These are phyloP conservation scores for Lethocerus indicus DNA, from an alignment of 1,140 invertebrate genomes.

Conservation along the genomic window DNA sequence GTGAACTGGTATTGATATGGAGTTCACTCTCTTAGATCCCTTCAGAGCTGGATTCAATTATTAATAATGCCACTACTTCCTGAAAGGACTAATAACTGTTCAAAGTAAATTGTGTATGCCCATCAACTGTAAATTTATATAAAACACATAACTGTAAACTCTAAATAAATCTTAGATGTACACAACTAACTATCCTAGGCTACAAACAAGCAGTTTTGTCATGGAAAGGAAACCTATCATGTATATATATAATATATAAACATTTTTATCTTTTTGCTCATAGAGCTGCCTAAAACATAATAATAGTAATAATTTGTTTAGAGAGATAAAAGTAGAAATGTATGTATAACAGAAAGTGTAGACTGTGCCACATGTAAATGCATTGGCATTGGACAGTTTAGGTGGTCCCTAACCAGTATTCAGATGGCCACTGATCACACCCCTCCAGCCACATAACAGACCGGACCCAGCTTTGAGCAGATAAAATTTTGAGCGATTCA, in stretches of 20 bases:
- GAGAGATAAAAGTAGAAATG: conserved; percentile 8
- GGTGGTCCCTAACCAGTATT: conserved; percentile 10
- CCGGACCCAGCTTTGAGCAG: conserved; percentile 6
- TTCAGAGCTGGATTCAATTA: conserved; percentile 3
- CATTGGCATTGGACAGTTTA: conserved; percentile 2
- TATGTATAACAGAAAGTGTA: conserved; percentile 13
- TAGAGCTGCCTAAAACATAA: conserved; percentile 11
- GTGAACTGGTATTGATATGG: conserved; percentile 12
- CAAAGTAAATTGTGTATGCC: no score
- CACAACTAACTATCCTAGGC: conserved; percentile 10
- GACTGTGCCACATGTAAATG: conserved; percentile 3
- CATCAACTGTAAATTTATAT: conserved; percentile 1
- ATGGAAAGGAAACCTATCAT: conserved; percentile 11
- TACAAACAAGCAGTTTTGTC: conserved; percentile 13
- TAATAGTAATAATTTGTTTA: conserved; percentile 3
- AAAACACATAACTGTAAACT: conserved; percentile 7
- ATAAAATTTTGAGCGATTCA: conserved; percentile 10
- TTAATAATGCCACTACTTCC: no score
- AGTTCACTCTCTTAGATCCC: background rate
- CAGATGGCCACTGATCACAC: conserved; percentile 4
- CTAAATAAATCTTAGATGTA: conserved; percentile 12
- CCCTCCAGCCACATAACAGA: conserved; percentile 7
- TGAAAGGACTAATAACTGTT: no score
- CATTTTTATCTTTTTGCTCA: conserved; percentile 7
- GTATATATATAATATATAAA: conserved; percentile 13